These are phyloP conservation scores for Cantharis rustica DNA, from an alignment of 2,888 invertebrate species.

Conservation along the genomic window DNA sequence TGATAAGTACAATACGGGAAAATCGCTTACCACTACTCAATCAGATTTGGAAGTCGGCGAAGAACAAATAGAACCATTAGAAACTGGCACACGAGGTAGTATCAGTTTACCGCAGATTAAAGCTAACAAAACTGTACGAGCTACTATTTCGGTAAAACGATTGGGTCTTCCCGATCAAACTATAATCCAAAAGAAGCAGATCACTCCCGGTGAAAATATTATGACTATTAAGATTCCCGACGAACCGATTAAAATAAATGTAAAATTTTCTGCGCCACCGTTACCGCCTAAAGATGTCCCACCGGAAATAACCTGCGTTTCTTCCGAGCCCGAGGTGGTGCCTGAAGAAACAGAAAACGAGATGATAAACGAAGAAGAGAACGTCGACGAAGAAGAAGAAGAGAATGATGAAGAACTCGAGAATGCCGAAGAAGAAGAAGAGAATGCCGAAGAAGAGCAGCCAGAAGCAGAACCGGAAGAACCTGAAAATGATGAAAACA, in stretches of 20 bases:
- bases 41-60: background rate
- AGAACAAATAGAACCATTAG: background rate
- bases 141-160: background rate
- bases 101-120: background rate
- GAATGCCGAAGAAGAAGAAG: background rate
- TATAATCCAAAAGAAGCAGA: background rate
- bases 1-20: background rate
- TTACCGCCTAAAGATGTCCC: background rate
- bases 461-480: background rate
- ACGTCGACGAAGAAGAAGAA: background rate
- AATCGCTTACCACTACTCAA: background rate
- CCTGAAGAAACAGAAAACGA: background rate
- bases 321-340: background rate
- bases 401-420: background rate
- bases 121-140: background rate
- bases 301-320: background rate
- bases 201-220: background rate
- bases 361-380: background rate
- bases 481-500: background rate
- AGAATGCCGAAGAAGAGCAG: background rate
- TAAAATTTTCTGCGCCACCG: background rate
- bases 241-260: background rate
- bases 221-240: background rate
- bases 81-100: background rate
- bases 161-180: background rate